A percentile compares a stretch with the other conserved stretches of the same genome.
These are phyloP conservation scores for Lasioglossum zephyrum DNA, from an alignment of 2,888 invertebrate species.

Conservation along the genomic window DNA sequence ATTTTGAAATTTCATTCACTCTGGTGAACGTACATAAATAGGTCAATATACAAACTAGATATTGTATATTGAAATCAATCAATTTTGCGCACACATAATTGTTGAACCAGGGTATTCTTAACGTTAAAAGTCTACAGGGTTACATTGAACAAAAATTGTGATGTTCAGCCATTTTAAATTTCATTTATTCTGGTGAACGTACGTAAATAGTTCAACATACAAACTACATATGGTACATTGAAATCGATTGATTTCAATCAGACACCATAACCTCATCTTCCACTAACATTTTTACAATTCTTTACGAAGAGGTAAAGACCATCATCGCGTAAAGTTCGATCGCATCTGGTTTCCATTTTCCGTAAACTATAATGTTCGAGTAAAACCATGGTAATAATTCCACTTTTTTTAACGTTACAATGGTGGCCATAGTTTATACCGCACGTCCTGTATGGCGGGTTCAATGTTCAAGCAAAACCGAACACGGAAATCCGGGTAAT, in stretches of 20 bases:
- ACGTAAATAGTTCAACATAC: no score
- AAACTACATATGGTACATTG: no score
- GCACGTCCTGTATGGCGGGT: not conserved
- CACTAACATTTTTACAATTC: not conserved
- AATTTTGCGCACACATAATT: no score
- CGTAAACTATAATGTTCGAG: not conserved
- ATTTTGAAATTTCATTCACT: no score
- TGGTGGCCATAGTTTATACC: not conserved
- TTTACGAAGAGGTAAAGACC: not conserved
- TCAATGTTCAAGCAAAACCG: conserved; percentile 3
- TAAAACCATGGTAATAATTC: not conserved
- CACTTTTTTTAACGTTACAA: not conserved
- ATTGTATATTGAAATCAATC: no score
- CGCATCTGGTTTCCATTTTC: not conserved
- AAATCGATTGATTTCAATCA: not conserved
- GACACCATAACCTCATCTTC: not conserved
- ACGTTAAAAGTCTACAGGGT: no score
- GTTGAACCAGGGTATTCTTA: no score
- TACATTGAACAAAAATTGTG: no score
- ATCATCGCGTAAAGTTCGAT: not conserved
- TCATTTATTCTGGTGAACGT: no score
- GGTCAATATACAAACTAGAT: no score
- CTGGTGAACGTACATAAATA: no score
- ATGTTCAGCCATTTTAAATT: no score
- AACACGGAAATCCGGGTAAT: conserved; percentile 56